Conservation (phyloP, 2,113 vertebrate genomes). For the Tapirus terrestris region DNA sequence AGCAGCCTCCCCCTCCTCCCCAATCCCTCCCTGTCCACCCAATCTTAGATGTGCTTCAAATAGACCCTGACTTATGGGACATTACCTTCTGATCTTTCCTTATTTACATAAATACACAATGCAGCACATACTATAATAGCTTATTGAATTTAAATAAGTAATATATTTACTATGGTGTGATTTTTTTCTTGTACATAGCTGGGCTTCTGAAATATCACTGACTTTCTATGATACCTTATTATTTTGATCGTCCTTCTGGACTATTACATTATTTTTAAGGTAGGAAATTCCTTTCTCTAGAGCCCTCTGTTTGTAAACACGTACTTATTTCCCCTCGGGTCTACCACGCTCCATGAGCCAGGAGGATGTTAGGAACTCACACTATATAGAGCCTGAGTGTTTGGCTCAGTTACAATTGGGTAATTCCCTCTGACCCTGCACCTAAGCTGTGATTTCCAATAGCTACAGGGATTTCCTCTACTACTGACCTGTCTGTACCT, state of each 20-base stretch:
- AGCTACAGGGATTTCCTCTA: background rate
- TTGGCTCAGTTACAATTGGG: background rate
- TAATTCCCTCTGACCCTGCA: slow-evolving; percentile 23
- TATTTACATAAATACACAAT: background rate
- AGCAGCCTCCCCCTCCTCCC: rapidly evolving
- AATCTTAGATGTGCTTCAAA: background rate
- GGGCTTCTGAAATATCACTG: background rate
- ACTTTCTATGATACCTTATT: background rate
- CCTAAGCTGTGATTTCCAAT: slow-evolving; percentile 22
- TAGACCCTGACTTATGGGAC: background rate
- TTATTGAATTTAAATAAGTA: background rate
- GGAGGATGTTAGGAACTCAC: background rate
- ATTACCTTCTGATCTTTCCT: background rate
- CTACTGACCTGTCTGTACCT: background rate
- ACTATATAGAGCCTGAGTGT: background rate
- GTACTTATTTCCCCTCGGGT: background rate
- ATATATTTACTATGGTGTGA: background rate
- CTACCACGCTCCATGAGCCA: background rate
- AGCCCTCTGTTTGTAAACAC: background rate
- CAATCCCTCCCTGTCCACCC: background rate
- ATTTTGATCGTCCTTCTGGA: background rate
- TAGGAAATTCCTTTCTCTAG: background rate
- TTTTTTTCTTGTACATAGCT: background rate
- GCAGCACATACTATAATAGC: background rate
- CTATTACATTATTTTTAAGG: background rate